Percentiles rank a stretch among this genome's conserved stretches.
Conservation (phyloP, 2,888 invertebrate genomes). For the Dryobota labecula region DNA sequence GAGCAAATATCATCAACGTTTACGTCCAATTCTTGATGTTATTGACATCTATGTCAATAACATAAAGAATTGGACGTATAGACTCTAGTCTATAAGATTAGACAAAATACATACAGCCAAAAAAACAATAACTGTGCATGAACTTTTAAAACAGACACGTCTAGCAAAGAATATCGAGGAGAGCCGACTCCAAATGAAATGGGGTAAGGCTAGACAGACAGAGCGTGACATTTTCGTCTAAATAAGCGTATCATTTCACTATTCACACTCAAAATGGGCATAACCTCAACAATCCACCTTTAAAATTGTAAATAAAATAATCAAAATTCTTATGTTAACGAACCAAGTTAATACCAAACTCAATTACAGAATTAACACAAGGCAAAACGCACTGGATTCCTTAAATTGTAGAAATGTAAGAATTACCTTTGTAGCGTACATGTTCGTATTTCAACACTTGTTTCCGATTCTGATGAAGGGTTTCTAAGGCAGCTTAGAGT, state of each 20-base stretch:
- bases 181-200: not conserved
- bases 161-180: not conserved
- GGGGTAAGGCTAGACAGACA: not conserved
- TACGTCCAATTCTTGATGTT: not conserved
- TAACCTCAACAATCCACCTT: conserved; percentile 37
- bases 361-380: conserved; percentile 58
- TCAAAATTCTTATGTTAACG: conserved; percentile 53
- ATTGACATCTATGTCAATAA: too few relatives aligned
- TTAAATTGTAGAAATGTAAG: conserved; percentile 47
- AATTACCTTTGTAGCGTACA: conserved; percentile 34
- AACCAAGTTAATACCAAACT: conserved; percentile 37
- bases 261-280: conserved; percentile 15
- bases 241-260: not conserved
- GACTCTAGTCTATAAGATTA: too few relatives aligned
- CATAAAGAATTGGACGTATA: not conserved
- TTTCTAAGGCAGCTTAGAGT: conserved; percentile 20
- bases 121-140: not conserved
- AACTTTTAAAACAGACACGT: not conserved
- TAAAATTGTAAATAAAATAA: conserved; percentile 52
- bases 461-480: conserved; percentile 38
- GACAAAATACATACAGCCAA: not conserved
- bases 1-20: not conserved
- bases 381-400: conserved; percentile 54
- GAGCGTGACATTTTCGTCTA: not conserved
- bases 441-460: conserved; percentile 25